Evolutionary conservation across 2,113 vertebrate genomes (phyloP).

Genomic region (Triplophysa rosa): DNA sequence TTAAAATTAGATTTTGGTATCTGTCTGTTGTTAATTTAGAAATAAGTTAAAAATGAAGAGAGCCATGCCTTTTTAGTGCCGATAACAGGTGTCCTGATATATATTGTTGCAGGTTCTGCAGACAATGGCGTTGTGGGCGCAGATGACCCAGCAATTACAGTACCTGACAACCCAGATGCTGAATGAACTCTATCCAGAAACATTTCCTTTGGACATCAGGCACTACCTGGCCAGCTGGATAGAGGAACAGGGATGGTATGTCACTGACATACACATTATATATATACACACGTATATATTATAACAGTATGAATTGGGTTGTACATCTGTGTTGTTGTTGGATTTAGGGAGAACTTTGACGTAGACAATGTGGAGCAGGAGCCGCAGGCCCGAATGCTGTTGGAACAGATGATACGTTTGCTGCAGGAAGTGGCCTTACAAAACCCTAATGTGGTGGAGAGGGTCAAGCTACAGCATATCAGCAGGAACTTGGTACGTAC

Average conservation of each 20-base stretch:
- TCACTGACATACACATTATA: not conserved
- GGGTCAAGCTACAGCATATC: constrained; percentile 73
- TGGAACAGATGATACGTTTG: constrained; percentile 60
- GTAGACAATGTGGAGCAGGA: constrained; percentile 62
- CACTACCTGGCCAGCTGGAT: constrained; percentile 74
- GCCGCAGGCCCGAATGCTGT: constrained; percentile 57
- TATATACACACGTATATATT: no score
- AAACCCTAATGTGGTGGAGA: constrained; percentile 69
- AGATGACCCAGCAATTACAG: constrained; percentile 67
- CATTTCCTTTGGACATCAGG: constrained; percentile 75
- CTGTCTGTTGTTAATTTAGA: no score
- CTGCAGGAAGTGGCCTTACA: constrained; percentile 59
- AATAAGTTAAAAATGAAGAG: not conserved
- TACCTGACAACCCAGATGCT: constrained; percentile 61
- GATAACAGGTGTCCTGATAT: not conserved
- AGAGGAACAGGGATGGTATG: constrained; percentile 74
- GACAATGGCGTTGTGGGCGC: constrained; percentile 74
- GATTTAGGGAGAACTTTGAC: constrained; percentile 67
- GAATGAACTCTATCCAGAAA: constrained; percentile 66
- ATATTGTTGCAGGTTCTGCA: constrained; percentile 50
- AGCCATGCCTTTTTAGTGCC: not conserved
- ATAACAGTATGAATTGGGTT: no score
- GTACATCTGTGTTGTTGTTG: not conserved
- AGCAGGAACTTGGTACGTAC: constrained; percentile 67
- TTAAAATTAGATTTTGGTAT: no score